phyloP scores from a whole-genome alignment of 1,140 invertebrate genomes.

The Rhagoletis pomonella region DNA sequence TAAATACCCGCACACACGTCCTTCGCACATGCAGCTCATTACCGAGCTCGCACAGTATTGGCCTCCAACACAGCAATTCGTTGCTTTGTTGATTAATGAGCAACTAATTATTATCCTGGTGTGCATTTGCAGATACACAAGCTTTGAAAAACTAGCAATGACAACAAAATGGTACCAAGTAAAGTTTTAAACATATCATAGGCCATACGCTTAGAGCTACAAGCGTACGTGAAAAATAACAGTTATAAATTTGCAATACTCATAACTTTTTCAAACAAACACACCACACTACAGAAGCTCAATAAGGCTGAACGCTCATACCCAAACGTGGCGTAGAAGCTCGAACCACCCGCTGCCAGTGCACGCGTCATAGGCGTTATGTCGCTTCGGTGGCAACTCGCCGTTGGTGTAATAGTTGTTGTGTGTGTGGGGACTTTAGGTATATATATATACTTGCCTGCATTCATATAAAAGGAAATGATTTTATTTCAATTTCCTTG shows the following conservation, averaged over 20 bases:
- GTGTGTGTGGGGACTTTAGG: background rate
- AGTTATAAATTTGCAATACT: background rate
- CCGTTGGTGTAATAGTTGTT: background rate
- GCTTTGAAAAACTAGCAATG: background rate
- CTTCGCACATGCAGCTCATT: slow-evolving; percentile 8
- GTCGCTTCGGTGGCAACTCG: background rate
- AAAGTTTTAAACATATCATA: too few species aligned
- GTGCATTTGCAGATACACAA: background rate
- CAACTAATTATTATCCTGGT: slow-evolving; percentile 19
- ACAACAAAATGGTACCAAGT: background rate
- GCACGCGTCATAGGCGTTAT: background rate
- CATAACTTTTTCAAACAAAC: background rate
- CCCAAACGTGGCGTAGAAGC: background rate
- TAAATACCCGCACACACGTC: background rate
- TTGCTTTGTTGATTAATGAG: slow-evolving; percentile 40
- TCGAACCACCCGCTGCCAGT: slow-evolving; percentile 5
- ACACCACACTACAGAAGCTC: background rate
- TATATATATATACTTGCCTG: background rate
- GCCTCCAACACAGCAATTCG: too few species aligned
- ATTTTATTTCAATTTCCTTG: slow-evolving; percentile 50
- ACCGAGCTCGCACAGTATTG: background rate
- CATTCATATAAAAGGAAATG: slow-evolving; percentile 1
- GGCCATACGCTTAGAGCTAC: background rate
- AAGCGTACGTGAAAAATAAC: background rate
- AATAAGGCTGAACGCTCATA: background rate